Conservation (phyloP, 2,113 vertebrate genomes). For the Forbesichthys papilliferus region DNA sequence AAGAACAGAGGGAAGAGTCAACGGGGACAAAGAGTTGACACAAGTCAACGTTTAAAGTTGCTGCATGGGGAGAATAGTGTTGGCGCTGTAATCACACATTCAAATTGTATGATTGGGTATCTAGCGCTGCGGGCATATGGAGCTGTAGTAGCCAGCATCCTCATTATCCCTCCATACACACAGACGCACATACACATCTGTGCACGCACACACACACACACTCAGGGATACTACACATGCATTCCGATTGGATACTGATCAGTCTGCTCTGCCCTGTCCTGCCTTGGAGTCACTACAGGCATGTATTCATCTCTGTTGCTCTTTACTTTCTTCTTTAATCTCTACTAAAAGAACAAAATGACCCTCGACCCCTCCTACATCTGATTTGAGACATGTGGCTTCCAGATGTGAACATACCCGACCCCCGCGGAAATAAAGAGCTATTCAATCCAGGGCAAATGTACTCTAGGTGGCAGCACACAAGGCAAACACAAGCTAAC, state of each 20-base stretch:
- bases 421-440: conserved; percentile 6
- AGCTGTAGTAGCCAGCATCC: neutral
- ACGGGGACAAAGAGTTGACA: conserved; percentile 49
- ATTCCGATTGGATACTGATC: conserved; percentile 32
- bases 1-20: conserved; percentile 6
- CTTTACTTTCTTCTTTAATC: conserved; percentile 67
- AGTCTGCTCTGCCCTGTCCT: conserved; percentile 18
- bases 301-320: conserved; percentile 67
- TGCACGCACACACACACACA: neutral
- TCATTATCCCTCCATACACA: neutral
- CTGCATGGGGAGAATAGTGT: no score
- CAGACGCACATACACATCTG: conserved; percentile 8
- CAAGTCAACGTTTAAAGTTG: conserved; percentile 9
- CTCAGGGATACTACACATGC: neutral
- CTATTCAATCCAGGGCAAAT: conserved; percentile 31
- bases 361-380: conserved; percentile 65
- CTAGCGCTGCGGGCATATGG: no score
- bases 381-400: conserved; percentile 72
- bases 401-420: conserved; percentile 72
- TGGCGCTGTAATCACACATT: no score
- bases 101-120: no score
- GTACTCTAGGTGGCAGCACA: conserved; percentile 64
- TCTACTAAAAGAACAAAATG: conserved; percentile 59
- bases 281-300: conserved; percentile 57
- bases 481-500: neutral